Percentiles rank a stretch among this genome's conserved stretches.
phyloP scores from a whole-genome alignment of 92 coral and sea anemone species.

The Heliopora coerulea region DNA sequence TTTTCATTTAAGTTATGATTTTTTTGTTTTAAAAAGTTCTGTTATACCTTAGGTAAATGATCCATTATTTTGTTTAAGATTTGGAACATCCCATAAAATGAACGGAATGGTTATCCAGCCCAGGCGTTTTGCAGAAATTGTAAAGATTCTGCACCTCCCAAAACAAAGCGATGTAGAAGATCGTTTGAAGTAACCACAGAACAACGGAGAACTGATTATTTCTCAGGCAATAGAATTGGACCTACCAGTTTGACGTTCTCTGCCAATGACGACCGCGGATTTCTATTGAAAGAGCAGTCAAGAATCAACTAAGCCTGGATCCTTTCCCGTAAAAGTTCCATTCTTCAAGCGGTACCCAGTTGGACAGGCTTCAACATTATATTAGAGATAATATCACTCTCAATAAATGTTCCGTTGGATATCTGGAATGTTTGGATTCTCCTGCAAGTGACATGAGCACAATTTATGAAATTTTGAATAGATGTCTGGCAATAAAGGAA shows the following conservation, averaged over 20 bases:
- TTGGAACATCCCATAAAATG: conserved; percentile 57
- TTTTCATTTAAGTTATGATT: conserved; percentile 9
- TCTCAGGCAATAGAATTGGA: conserved; percentile 8
- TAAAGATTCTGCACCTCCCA: neutral
- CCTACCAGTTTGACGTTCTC: conserved; percentile 13
- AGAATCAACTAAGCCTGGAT: conserved; percentile 51
- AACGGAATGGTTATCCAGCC: conserved; percentile 63
- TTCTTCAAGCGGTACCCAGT: conserved; percentile 51
- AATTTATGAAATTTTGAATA: conserved; percentile 39
- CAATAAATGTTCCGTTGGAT: conserved; percentile 52
- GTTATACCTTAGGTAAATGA: conserved; percentile 6
- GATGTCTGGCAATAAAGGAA: conserved; percentile 40
- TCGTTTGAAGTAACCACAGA: neutral
- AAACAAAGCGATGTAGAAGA: conserved; percentile 28
- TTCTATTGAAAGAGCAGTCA: conserved; percentile 11
- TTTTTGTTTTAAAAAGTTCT: conserved; percentile 10
- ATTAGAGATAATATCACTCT: conserved; percentile 36
- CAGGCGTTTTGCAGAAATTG: conserved; percentile 19
- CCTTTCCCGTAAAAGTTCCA: conserved; percentile 41
- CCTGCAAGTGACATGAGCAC: conserved; percentile 66
- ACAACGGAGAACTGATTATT: neutral
- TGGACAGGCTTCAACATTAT: conserved; percentile 71
- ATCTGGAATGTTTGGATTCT: conserved; percentile 54
- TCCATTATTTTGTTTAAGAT: conserved; percentile 9
- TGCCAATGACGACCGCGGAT: conserved; percentile 7